Evolutionary conservation across 2,113 vertebrate species (phyloP), one percentile per base, ranked within the genome.

Genomic region (Trematomus loennbergii): DNA sequence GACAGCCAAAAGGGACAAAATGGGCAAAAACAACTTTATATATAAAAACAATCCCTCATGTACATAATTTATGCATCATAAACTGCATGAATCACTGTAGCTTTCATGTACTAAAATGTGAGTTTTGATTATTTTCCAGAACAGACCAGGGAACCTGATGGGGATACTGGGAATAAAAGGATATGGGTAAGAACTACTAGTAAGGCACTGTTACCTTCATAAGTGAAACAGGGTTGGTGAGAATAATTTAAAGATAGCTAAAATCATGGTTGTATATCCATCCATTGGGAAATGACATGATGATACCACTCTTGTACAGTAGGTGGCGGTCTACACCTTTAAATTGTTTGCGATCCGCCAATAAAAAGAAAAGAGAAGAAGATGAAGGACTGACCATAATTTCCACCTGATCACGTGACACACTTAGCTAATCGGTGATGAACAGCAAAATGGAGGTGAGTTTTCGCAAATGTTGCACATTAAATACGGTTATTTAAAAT

Each of bases 401-500:
- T 29, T n/a, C 33, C 33, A 33, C 55, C 5, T 13, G 0, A 18
- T 92, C 92, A 92, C 90, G 68, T 92, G 90, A 91, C 18, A 46
- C 1, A 7, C 9, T n/a, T 33, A 20, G 43, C 0, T 46, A 72
- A 33, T 52, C 59, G 59, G 17, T 63, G 17, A 50, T 22, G 49
- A 61, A 70, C 59, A 61, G 69, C 85, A 87, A 93, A 93, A 93
- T 93, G 92, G 92, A 92, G 92, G 92, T 93, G 75, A 92, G 7
- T 46, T 25, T 12, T 20, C 22, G 0, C 8, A 69, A 76, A 61
- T 67, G 12, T 62, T 60, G 12, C 61, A 59, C 66, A 61, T 59
- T 5, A 61, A 69, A 53, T 6, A 22, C 1, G 0, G 18, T 20
- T 63, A 12, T 72, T 18, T 15, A 3, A 29, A 68, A 18, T 54